Evolutionary conservation across 2,888 invertebrate genomes (phyloP), one percentile per base, ranked within the genome.

Genomic region (Epinotia nisella): DNA sequence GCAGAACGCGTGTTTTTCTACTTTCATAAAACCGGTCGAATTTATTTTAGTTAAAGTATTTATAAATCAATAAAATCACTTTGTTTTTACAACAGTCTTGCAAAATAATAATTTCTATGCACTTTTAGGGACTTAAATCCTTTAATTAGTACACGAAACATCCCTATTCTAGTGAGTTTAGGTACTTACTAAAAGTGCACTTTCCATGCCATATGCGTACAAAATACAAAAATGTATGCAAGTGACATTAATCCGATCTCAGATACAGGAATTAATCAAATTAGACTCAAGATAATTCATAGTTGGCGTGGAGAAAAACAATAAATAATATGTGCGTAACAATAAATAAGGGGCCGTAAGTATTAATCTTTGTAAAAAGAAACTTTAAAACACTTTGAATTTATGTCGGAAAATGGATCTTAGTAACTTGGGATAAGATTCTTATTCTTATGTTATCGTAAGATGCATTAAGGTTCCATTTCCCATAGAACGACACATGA

Each of bases 311-410:
- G 82, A 82, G 80, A 82, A 82, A 87, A 81, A 90, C 87, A 88
- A 90, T 90, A 90, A 90, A 90, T 90, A 85, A 89, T 83, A 81
- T 83, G 79, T 85, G 86, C 75, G 68, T 75, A 77, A 61, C 78
- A 83, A 84, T 78, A 81, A 83, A 82, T 81, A 76, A 66, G 76
- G 83, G 83, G 78, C 83, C n/a, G 5, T n/a, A n/a, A 15, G 7
- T 49, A 4, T 49, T 3, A 5, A 7, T 49, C n/a, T 49, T 4
- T 49, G 4, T 49, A 13, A 49, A 49, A 5, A n/a, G 7, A 0
- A 1, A 49, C 49, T n/a, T 49, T n/a, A 49, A 7, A 49, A 2
- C 5, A n/a, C 49, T 15, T 45, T 49, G 13, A n/a, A 13, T 15
- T 49, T n/a, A n/a, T 15, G n/a, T 49, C 5, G n/a, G n/a, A 49